phyloP scores from a whole-genome alignment of 2,797 vertebrate species.

The Labroides dimidiatus region DNA sequence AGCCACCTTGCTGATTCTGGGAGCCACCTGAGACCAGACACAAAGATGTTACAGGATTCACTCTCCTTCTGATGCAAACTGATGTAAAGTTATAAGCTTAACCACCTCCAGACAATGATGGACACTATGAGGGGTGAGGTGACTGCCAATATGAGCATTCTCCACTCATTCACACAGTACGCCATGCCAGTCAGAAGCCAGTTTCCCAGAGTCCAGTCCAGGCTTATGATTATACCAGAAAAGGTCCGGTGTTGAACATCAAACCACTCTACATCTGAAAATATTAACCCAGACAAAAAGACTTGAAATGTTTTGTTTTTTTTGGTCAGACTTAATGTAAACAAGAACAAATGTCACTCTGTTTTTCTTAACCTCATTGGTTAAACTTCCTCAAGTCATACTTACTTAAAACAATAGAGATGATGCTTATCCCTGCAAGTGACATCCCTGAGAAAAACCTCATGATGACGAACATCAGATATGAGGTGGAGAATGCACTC shows the following conservation, averaged over 20 bases:
- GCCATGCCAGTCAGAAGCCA: slow-evolving; percentile 60
- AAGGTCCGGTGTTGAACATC: slow-evolving; percentile 71
- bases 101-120: slow-evolving; percentile 62
- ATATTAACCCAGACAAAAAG: background rate
- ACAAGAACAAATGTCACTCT: no score
- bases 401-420: slow-evolving; percentile 72
- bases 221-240: slow-evolving; percentile 66
- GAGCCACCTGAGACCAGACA: slow-evolving; percentile 65
- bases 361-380: background rate
- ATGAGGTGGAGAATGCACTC: slow-evolving; percentile 73
- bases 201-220: slow-evolving; percentile 77
- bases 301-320: no score
- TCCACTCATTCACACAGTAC: slow-evolving; percentile 76
- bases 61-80: background rate
- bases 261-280: slow-evolving; percentile 75
- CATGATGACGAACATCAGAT: slow-evolving; percentile 72
- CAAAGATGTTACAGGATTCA: background rate
- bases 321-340: background rate
- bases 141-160: slow-evolving; percentile 69
- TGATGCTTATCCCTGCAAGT: slow-evolving; percentile 74
- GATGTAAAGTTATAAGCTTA: background rate
- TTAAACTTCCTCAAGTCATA: background rate
- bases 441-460: slow-evolving; percentile 77
- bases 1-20: slow-evolving; percentile 82
- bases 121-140: slow-evolving; percentile 84